Base-by-base conservation (phyloP, 2,797 vertebrate genomes). In the Gallirallus australis region DNA sequence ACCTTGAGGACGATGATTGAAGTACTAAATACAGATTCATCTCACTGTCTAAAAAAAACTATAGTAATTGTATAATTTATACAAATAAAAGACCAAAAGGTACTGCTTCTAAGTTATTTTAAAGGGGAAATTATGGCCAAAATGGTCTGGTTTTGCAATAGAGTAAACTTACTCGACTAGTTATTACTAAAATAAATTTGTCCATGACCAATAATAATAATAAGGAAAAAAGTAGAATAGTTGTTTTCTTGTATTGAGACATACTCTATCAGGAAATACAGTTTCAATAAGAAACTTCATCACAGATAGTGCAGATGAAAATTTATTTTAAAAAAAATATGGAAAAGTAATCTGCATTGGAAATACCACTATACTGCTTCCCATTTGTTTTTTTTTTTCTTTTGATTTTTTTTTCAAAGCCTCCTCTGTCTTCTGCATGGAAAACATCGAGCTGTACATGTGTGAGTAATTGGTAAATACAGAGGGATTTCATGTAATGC, bases 21-120 rank as follows among this genome's bases (percentile, higher is more conserved):
- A 98, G 99, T 99, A 93, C 98, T 99, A 89, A 99, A 99, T 97
- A 99, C 99, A 60, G 99, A 99, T 96, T 98, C 99, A 4, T 98
- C 99, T 30, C 98, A 98, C 89, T 99, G 99, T 98, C 98, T 99
- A 54, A 99, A 99, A 97, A 99, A 99, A 98, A 98, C 98, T 95
- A 98, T 98, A 97, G 97, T 81, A 95, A 69, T 52, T 86, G 94
- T 89, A 56, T 93, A 93, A 97, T 96, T 97, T 97, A 96, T 95
- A 95, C 70, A 91, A 97, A 96, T 96, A 97, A 97, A 97, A 94
- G 93, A 65, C 92, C 70, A 86, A 97, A 89, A 93, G 75, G 66
- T 96, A 85, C 91, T 28, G 39, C 86, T 97, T 91, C 80, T 98
- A 97, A 98, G 94, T 97, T 97, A 97, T 98, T 98, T 97, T 91